Percentiles rank a stretch among this genome's conserved stretches.
These are phyloP conservation scores for Synanthedon myopaeformis DNA, from an alignment of 2,888 invertebrate genomes.

Conservation along the genomic window DNA sequence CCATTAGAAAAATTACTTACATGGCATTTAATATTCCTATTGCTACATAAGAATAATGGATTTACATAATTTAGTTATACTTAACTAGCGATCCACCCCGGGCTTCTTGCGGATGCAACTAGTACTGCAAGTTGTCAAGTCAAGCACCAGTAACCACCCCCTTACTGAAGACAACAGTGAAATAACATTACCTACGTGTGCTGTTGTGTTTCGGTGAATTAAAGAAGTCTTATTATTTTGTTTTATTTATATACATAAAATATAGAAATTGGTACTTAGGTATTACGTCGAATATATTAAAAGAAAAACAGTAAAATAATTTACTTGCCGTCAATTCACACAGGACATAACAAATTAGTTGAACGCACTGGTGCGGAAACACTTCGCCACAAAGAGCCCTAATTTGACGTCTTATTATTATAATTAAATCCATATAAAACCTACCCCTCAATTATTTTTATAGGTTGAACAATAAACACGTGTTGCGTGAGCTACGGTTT, in stretches of 20 bases:
- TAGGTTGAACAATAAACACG: conserved; percentile 62
- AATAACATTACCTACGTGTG: too few relatives aligned
- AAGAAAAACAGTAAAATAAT: background rate
- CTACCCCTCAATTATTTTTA: conserved; percentile 54
- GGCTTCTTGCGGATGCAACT: too few relatives aligned
- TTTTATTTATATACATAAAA: background rate
- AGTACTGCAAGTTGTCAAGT: too few relatives aligned
- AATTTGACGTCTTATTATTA: conserved; percentile 52
- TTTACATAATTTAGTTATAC: too few relatives aligned
- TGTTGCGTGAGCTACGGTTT: conserved; percentile 43
- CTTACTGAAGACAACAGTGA: too few relatives aligned
- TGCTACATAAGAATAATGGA: too few relatives aligned
- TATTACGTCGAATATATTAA: too few relatives aligned
- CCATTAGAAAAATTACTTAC: background rate
- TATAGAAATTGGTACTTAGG: background rate
- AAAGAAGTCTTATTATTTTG: too few relatives aligned
- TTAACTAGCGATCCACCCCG: too few relatives aligned
- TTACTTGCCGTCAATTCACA: background rate
- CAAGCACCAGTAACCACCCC: too few relatives aligned
- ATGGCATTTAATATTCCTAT: background rate
- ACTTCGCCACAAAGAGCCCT: conserved; percentile 40
- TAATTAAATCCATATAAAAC: conserved; percentile 66
- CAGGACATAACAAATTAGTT: conserved; percentile 65
- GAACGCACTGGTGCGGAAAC: conserved; percentile 43
- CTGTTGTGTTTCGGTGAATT: too few relatives aligned